Conservation (phyloP, 2,113 vertebrate genomes). For the Climacteris rufus region DNA sequence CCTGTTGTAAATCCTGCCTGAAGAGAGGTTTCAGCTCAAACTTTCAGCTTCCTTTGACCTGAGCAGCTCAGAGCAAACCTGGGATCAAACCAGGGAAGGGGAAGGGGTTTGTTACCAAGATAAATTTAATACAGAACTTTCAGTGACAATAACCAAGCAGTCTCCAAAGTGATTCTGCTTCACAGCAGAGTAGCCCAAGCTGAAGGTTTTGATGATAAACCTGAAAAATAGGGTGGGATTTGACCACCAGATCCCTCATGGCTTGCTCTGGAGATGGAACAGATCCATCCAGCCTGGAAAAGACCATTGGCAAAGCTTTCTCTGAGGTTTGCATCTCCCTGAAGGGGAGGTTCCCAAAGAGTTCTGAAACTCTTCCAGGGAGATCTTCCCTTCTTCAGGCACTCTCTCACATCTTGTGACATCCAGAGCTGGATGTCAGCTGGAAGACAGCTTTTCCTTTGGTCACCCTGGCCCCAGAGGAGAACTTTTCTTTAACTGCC, state of each 20-base stretch:
- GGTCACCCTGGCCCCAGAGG: neutral
- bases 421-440: no score
- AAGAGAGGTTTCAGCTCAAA: neutral
- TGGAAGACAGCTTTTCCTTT: neutral
- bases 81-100: neutral
- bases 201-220: neutral
- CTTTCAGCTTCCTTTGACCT: neutral
- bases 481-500: neutral
- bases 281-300: neutral
- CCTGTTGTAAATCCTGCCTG: neutral
- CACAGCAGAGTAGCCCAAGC: neutral
- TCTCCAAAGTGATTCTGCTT: neutral
- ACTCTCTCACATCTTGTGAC: no score
- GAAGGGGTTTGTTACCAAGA: neutral
- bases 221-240: neutral
- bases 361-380: neutral
- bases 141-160: neutral
- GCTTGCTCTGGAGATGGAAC: neutral
- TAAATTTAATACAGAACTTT: neutral
- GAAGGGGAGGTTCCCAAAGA: neutral
- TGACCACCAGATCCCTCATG: neutral
- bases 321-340: neutral
- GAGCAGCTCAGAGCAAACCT: neutral
- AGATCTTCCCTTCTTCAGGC: neutral
- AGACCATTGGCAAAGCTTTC: neutral